These are phyloP conservation scores for Sparidentex hasta DNA, from an alignment of 2,797 vertebrate species.

Conservation along the genomic window DNA sequence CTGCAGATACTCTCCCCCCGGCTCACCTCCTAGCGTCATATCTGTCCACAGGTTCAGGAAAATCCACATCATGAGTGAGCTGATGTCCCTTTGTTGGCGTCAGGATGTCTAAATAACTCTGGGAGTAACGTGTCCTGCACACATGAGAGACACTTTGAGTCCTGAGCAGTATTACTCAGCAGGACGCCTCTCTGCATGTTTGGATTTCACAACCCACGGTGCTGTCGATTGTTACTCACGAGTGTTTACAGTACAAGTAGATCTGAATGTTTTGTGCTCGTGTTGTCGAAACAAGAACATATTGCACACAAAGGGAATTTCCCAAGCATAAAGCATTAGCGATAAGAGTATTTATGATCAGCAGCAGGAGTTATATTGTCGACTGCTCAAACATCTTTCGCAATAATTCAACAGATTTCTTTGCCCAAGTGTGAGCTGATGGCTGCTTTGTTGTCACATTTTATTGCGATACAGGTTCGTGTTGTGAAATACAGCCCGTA, in stretches of 20 bases:
- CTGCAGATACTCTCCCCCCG: constrained; percentile 34
- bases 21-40: constrained; percentile 16
- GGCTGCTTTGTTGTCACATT: constrained; percentile 20
- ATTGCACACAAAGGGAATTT: constrained; percentile 12
- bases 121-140: background rate
- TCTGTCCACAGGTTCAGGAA: background rate
- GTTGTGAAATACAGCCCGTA: constrained; percentile 1
- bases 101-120: background rate
- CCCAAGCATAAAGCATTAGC: background rate
- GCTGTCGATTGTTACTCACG: background rate
- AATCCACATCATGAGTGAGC: constrained; percentile 12
- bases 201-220: constrained; percentile 39
- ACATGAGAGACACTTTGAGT: constrained; percentile 2
- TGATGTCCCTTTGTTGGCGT: background rate
- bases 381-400: constrained; percentile 1
- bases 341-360: constrained; percentile 40
- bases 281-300: background rate
- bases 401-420: constrained; percentile 10
- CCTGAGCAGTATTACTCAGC: constrained; percentile 22
- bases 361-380: constrained; percentile 6
- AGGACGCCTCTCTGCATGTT: background rate
- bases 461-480: constrained; percentile 1
- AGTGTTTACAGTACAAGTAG: constrained; percentile 28
- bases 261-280: constrained; percentile 59
- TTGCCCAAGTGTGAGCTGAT: background rate